Evolutionary conservation across 37 sponge, comb jelly and placozoan genomes (phyloP).

Genomic region (Cladorhizidae sp.): DNA sequence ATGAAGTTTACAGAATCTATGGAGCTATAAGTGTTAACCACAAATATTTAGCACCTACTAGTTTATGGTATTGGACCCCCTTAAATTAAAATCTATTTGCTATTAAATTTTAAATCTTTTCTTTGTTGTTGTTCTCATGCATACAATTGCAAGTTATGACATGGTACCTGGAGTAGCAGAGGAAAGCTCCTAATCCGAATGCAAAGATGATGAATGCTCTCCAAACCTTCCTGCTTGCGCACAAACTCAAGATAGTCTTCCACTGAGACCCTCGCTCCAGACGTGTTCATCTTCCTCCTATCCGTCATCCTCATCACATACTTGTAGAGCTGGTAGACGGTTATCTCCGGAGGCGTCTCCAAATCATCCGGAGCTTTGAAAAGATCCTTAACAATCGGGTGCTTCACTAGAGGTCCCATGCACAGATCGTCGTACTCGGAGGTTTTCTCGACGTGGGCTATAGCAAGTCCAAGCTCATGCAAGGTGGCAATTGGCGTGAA

Average conservation of each 20-base stretch:
- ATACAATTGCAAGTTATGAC: too few species aligned
- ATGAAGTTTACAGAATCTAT: too few species aligned
- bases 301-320: slow-evolving; percentile 2
- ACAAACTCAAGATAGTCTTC: slow-evolving; percentile 56
- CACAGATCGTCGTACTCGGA: slow-evolving; percentile 43
- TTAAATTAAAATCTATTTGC: too few species aligned
- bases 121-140: too few species aligned
- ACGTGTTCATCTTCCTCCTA: slow-evolving; percentile 8
- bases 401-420: slow-evolving; percentile 58
- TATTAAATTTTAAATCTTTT: too few species aligned
- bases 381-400: slow-evolving; percentile 34
- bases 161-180: slow-evolving; percentile 50
- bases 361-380: slow-evolving; percentile 52
- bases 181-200: slow-evolving; percentile 56
- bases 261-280: slow-evolving; percentile 28
- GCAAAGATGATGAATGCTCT: slow-evolving; percentile 43
- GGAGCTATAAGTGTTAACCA: too few species aligned
- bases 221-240: neutral
- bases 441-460: slow-evolving; percentile 19
- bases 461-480: slow-evolving; percentile 40
- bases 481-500: slow-evolving; percentile 42
- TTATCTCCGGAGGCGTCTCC: slow-evolving; percentile 44
- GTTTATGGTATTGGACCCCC: too few species aligned
- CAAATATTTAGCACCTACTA: too few species aligned
- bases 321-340: slow-evolving; percentile 35